Evolutionary conservation across 30 jellyfish, hydroid and myxozoan genomes (phyloP).

Genomic region (Aurelia aurita): DNA sequence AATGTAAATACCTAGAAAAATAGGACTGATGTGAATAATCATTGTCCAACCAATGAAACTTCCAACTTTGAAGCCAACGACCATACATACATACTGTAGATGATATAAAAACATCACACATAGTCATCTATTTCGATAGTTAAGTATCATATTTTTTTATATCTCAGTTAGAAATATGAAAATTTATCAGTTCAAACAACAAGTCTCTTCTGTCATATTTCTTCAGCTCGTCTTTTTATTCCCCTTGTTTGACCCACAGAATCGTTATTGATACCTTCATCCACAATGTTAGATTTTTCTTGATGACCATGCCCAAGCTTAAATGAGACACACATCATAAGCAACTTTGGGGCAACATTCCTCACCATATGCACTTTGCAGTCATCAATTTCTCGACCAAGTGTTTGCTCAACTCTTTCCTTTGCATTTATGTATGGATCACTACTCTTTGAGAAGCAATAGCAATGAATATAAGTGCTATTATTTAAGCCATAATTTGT

Average conservation of each 20-base stretch:
- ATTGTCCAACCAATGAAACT: too few relatives aligned
- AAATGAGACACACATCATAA: conserved; percentile 96
- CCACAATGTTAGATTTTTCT: not conserved
- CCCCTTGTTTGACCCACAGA: conserved; percentile 1
- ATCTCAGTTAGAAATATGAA: too few relatives aligned
- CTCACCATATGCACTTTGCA: conserved; percentile 76
- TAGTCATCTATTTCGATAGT: too few relatives aligned
- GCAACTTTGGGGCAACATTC: conserved; percentile 95
- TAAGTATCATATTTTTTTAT: too few relatives aligned
- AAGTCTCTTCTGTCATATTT: not conserved
- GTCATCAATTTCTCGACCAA: conserved; percentile 42
- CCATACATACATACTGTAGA: too few relatives aligned
- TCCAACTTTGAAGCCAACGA: too few relatives aligned
- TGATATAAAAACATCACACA: too few relatives aligned
- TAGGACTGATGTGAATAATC: too few relatives aligned
- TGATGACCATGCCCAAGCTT: not conserved
- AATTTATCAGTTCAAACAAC: too few relatives aligned
- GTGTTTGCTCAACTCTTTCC: conserved; percentile 37
- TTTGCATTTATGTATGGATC: conserved; percentile 81
- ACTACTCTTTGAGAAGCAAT: conserved; percentile 79
- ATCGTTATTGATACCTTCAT: not conserved
- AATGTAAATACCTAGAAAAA: too few relatives aligned
- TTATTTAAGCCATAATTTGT: not conserved
- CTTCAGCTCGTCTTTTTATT: conserved; percentile 53
- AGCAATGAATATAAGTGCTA: conserved; percentile 70